Evolutionary conservation across 92 coral and sea anemone genomes (phyloP).

Genomic region (Zoanthus sansibaricus): DNA sequence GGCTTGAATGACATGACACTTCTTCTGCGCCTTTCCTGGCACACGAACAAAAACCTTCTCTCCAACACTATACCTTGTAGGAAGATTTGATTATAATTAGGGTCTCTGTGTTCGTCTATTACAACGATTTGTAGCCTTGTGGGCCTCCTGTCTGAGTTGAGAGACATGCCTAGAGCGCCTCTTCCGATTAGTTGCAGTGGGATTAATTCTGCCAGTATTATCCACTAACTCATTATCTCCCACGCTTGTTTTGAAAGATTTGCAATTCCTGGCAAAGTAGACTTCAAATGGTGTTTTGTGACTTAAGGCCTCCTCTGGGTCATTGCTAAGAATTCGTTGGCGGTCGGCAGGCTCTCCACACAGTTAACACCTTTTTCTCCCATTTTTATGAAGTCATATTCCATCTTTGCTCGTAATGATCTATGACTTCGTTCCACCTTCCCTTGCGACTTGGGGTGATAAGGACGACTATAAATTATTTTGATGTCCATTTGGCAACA

Average conservation of each 20-base stretch:
- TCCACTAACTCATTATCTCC: not conserved
- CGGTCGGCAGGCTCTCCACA: conserved; percentile 44
- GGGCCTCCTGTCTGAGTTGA: conserved; percentile 22
- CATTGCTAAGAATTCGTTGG: conserved; percentile 26
- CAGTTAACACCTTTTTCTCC: conserved; percentile 57
- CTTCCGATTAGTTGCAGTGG: conserved; percentile 19
- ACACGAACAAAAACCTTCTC: conserved; percentile 50
- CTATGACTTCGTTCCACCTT: conserved; percentile 35
- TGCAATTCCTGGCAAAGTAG: not conserved
- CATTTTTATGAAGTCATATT: conserved; percentile 63
- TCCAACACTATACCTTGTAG: conserved; percentile 45
- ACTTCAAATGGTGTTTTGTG: conserved; percentile 55
- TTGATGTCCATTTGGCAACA: not conserved
- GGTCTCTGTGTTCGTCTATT: conserved; percentile 9
- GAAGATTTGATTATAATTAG: conserved; percentile 1
- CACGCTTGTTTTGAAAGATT: not conserved
- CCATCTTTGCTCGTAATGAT: conserved; percentile 54
- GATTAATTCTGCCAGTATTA: not conserved
- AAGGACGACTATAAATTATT: not conserved
- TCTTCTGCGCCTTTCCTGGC: conserved; percentile 56
- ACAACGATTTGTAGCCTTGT: conserved; percentile 17
- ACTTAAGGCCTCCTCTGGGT: conserved; percentile 60
- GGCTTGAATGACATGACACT: conserved; percentile 54
- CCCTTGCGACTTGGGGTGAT: conserved; percentile 17
- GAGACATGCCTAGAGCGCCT: conserved; percentile 29